Percentiles rank a stretch among this genome's conserved stretches.
Conservation (phyloP, 30 jellyfish, hydroid and myxozoan genomes). For the Turritopsis dohrnii region DNA sequence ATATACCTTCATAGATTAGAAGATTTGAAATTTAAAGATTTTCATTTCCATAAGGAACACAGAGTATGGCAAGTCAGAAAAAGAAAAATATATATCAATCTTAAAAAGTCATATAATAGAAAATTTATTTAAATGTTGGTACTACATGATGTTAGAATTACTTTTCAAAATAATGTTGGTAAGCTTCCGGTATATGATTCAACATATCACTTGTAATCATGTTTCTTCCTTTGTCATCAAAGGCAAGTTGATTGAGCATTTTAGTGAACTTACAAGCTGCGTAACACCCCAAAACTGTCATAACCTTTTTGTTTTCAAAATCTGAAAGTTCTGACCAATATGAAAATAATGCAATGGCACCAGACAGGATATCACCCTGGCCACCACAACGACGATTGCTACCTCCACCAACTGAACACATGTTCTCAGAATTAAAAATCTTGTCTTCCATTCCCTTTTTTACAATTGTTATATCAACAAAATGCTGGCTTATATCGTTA, state of each 20-base stretch:
- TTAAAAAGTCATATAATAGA: too few species aligned
- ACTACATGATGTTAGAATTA: too few species aligned
- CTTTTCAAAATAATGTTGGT: background rate
- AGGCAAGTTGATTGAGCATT: slow-evolving; percentile 39
- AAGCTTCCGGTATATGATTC: slow-evolving; percentile 29
- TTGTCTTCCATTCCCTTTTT: slow-evolving; percentile 77
- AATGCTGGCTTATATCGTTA: slow-evolving; percentile 37
- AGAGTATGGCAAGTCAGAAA: too few species aligned
- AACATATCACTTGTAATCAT: slow-evolving; percentile 85
- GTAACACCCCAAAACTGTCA: slow-evolving; percentile 48
- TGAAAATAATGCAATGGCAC: slow-evolving; percentile 67
- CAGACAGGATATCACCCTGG: slow-evolving; percentile 97
- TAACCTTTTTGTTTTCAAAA: slow-evolving; percentile 16
- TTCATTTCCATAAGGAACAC: too few species aligned
- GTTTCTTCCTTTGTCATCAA: slow-evolving; percentile 63
- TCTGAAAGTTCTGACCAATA: slow-evolving; percentile 58
- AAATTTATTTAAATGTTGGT: too few species aligned
- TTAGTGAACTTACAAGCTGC: slow-evolving; percentile 73
- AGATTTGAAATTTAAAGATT: too few species aligned
- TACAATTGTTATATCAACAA: slow-evolving; percentile 71
- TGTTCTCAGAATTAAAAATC: slow-evolving; percentile 13
- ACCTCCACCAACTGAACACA: slow-evolving; percentile 35
- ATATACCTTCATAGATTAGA: too few species aligned
- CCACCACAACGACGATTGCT: slow-evolving; percentile 99
- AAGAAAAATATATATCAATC: too few species aligned